phyloP scores from a whole-genome alignment of 2,888 invertebrate species.

The Perithous albicinctus region DNA sequence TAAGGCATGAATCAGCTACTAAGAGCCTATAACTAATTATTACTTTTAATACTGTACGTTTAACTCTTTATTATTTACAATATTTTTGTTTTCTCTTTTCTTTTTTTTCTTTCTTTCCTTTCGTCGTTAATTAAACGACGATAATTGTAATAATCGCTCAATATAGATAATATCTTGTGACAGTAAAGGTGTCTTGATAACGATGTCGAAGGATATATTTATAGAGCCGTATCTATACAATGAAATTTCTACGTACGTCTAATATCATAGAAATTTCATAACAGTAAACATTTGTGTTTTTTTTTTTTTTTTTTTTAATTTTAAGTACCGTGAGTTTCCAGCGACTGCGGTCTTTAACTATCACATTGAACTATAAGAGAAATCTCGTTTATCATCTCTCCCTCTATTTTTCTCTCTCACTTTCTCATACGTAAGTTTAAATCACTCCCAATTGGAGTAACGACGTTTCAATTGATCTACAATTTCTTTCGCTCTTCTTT shows the following conservation, averaged over 20 bases:
- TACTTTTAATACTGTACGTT: slow-evolving; percentile 83
- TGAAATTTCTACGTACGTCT: slow-evolving; percentile 40
- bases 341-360: slow-evolving; percentile 72
- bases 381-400: slow-evolving; percentile 51
- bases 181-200: slow-evolving; percentile 69
- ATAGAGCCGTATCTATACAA: slow-evolving; percentile 54
- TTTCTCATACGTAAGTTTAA: slow-evolving; percentile 23
- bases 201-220: slow-evolving; percentile 57
- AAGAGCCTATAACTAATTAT: slow-evolving; percentile 79
- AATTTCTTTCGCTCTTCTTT: slow-evolving; percentile 10
- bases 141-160: slow-evolving; percentile 77
- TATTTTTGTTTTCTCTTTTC: slow-evolving; percentile 68
- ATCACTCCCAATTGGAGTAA: background rate
- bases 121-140: slow-evolving; percentile 72
- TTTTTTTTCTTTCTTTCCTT: slow-evolving; percentile 33
- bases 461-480: slow-evolving; percentile 37
- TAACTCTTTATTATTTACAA: slow-evolving; percentile 82
- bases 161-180: slow-evolving; percentile 77
- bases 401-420: slow-evolving; percentile 62
- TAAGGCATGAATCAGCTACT: slow-evolving; percentile 79
- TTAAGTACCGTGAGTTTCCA: slow-evolving; percentile 69
- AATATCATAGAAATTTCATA: slow-evolving; percentile 61
- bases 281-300: slow-evolving; percentile 62
- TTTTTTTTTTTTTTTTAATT: too few relatives aligned
- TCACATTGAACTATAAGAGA: slow-evolving; percentile 79